Percentiles rank a stretch among this genome's conserved stretches.
Evolutionary conservation across 2,113 vertebrate species (phyloP).

Genomic region (Eupsittula cactorum): DNA sequence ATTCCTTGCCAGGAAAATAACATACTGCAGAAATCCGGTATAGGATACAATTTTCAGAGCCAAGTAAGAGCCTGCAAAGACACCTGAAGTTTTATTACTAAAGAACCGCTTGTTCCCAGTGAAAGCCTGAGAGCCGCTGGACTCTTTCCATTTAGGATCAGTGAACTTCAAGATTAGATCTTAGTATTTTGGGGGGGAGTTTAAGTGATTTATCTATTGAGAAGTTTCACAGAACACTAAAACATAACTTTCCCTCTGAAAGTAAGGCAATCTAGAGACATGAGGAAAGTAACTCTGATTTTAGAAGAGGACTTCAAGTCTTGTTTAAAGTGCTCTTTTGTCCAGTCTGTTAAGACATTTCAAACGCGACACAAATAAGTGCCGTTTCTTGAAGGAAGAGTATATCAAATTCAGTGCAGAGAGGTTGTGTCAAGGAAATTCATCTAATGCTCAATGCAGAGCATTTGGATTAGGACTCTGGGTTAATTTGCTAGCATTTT

Average conservation of each 20-base stretch:
- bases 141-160: background rate
- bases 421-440: background rate
- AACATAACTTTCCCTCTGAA: background rate
- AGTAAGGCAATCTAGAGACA: background rate
- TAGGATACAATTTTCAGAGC: background rate
- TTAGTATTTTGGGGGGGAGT: background rate
- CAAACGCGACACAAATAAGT: background rate
- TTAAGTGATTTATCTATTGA: background rate
- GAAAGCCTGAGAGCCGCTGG: background rate
- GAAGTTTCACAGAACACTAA: background rate
- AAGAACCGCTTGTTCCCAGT: background rate
- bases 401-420: background rate
- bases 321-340: background rate
- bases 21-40: background rate
- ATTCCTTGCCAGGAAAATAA: conserved; percentile 36
- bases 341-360: background rate
- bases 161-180: background rate
- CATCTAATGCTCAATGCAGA: background rate
- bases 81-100: conserved; percentile 28
- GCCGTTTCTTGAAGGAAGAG: background rate
- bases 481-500: background rate
- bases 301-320: background rate
- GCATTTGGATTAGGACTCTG: background rate
- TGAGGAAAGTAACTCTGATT: background rate
- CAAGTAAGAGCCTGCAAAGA: background rate